Conservation (phyloP, 2,888 invertebrate genomes). For the Tetramorium bicarinatum region DNA sequence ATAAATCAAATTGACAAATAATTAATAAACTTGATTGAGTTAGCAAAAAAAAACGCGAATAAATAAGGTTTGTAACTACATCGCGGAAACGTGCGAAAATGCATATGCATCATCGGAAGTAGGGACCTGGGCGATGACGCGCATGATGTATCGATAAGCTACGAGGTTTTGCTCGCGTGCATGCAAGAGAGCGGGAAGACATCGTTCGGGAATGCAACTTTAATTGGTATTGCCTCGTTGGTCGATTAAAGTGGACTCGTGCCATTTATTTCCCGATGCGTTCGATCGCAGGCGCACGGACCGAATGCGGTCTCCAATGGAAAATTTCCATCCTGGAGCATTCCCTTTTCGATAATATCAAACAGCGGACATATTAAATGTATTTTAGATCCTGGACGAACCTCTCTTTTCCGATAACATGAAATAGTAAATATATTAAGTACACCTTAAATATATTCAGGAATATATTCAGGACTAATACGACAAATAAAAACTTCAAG, state of each 20-base stretch:
- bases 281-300: slow-evolving; percentile 13
- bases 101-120: slow-evolving; percentile 14
- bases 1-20: not conserved
- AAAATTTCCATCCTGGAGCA: slow-evolving; percentile 2
- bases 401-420: not conserved
- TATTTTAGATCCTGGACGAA: not conserved
- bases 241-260: slow-evolving; percentile 70
- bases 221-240: slow-evolving; percentile 72
- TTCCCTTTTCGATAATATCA: not conserved
- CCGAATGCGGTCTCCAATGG: not conserved
- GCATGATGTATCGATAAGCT: slow-evolving; percentile 42
- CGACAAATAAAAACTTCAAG: not conserved
- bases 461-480: not conserved
- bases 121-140: slow-evolving; percentile 20
- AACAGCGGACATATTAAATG: not conserved
- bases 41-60: too few species aligned
- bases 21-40: not conserved
- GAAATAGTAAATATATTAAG: not conserved
- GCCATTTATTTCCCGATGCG: slow-evolving; percentile 59
- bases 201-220: slow-evolving; percentile 60
- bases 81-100: slow-evolving; percentile 17
- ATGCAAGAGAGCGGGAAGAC: slow-evolving; percentile 61
- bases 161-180: slow-evolving; percentile 41
- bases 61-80: not conserved
- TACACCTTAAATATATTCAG: not conserved